Evolutionary conservation across 2,888 invertebrate genomes (phyloP).

Genomic region (Diplazon laetatorius): DNA sequence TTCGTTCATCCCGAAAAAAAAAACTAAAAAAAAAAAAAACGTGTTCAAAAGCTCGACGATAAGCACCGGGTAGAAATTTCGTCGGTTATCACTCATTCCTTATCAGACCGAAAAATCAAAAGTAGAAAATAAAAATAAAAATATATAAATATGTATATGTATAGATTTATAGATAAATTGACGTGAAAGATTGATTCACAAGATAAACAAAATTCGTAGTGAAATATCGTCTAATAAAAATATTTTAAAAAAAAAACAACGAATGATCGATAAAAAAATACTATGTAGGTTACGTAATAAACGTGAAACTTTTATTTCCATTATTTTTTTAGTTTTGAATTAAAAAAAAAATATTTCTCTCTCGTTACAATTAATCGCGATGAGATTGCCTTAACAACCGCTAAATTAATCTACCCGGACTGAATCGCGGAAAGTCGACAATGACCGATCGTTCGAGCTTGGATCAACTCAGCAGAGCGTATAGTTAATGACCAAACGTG

Average conservation of each 20-base stretch:
- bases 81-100: background rate
- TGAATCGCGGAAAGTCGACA: background rate
- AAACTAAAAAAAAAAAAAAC: too few relatives aligned
- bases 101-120: background rate
- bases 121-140: too few relatives aligned
- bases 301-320: too few relatives aligned
- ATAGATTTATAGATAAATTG: too few relatives aligned
- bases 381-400: conserved; percentile 2
- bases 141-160: too few relatives aligned
- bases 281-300: too few relatives aligned
- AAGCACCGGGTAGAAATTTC: background rate
- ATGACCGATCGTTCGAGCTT: conserved; percentile 1
- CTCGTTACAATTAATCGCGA: too few relatives aligned
- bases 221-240: too few relatives aligned
- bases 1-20: background rate
- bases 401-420: background rate
- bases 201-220: background rate
- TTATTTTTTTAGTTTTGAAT: too few relatives aligned
- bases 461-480: conserved; percentile 1
- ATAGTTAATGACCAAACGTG: conserved; percentile 9
- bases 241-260: too few relatives aligned
- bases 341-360: too few relatives aligned
- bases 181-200: background rate
- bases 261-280: too few relatives aligned
- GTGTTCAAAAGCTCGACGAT: conserved; percentile 24